Evolutionary conservation across 1,140 invertebrate species (phyloP), one percentile per base, ranked within the genome.

Genomic region (Monochamus saltuarius): DNA sequence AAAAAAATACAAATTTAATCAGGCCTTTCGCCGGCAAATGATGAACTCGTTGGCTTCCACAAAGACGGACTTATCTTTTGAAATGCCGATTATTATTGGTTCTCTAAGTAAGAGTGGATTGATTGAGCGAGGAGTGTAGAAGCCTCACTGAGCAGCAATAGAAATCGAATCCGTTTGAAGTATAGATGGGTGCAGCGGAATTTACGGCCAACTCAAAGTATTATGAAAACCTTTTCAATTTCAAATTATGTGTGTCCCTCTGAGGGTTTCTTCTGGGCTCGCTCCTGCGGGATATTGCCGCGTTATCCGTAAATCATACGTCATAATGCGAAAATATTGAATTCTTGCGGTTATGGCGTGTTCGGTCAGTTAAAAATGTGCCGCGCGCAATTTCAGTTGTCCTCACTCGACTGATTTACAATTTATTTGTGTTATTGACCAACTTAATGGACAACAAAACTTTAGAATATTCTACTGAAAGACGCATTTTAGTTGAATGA

Each of bases 41-140:
- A 56, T 53, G 40, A 65, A 58, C 54, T 56, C 16, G 50, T 42
- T 49, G 35, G 58, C 49, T 36, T 34, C 42, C 50, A 58, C 63
- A 61, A 65, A 61, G 58, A 40, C 52, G 49, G 51, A 61, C 55
- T 64, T 60, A 59, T 61, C 63, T 56, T 46, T 53, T 45, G 57
- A 36, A 59, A 59, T 42, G 19, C 36, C 57, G 57, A 59, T 59
- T 59, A 59, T 59, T 53, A 59, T 56, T 45, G 53, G 29, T 56
- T 56, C 16, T 36, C 40, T 43, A 45, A 61, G 59, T 42, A 49
- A 57, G 52, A 50, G 55, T 52, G 51, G 47, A 35, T 50, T 61
- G 63, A 65, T 65, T 65, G 63, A 65, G 63, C 59, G 59, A 61
- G 45, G 57, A 58, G 53, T 59, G 56, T 39, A 39, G 51, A 58